Evolutionary conservation across 1,140 invertebrate genomes (phyloP).

Genomic region (Diabrotica virgifera): DNA sequence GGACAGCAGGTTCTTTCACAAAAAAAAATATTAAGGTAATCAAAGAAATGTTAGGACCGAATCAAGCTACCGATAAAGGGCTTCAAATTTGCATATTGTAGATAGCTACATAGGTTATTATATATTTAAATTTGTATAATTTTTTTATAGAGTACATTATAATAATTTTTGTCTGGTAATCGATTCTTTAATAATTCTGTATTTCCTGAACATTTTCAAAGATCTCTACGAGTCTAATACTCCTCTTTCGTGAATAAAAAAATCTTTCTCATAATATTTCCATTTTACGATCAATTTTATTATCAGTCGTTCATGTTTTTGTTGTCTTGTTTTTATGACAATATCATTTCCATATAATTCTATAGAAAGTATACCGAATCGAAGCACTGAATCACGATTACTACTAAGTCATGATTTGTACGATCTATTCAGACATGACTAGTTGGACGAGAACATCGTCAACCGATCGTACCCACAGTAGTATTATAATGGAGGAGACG

Average conservation of each 20-base stretch:
- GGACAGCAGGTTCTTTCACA: too few relatives aligned
- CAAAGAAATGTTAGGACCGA: too few relatives aligned
- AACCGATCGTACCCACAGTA: constrained; percentile 12
- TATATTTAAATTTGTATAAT: too few relatives aligned
- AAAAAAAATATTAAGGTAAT: too few relatives aligned
- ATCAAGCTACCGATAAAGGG: too few relatives aligned
- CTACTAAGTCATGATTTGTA: constrained; percentile 18
- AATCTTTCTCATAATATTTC: neutral
- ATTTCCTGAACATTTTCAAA: too few relatives aligned
- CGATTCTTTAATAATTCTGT: too few relatives aligned
- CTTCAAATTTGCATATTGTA: too few relatives aligned
- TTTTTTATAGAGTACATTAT: too few relatives aligned
- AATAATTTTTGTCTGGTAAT: too few relatives aligned
- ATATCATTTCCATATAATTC: constrained; percentile 20
- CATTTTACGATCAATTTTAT: neutral
- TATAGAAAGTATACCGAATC: constrained; percentile 7
- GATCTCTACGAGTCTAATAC: too few relatives aligned
- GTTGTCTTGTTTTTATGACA: constrained; percentile 10
- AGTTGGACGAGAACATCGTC: constrained; percentile 15
- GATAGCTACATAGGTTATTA: too few relatives aligned
- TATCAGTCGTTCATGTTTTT: constrained; percentile 1
- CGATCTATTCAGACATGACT: constrained; percentile 19
- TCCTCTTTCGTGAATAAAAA: neutral
- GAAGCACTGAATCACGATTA: constrained; percentile 17
- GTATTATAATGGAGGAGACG: constrained; percentile 13